Evolutionary conservation across 2,113 vertebrate genomes (phyloP), one percentile per base, ranked within the genome.

Genomic region (Anolis carolinensis): DNA sequence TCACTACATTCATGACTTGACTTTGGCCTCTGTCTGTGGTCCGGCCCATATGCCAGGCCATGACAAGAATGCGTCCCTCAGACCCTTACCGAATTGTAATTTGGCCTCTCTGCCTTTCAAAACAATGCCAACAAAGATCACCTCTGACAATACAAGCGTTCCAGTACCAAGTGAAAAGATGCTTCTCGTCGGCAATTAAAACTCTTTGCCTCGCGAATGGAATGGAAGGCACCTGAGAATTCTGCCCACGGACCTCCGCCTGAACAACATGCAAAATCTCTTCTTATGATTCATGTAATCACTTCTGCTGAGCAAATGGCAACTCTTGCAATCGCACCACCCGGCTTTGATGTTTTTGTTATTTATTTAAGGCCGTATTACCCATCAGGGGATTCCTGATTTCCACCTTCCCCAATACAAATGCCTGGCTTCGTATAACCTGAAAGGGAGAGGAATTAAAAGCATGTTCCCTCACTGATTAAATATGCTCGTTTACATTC

Each of bases 401-500:
- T 89, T 90, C 50, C 83, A 77, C 62, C 34, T 76, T 39, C 70
- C 81, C 76, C 87, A 83, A 62, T 85, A 87, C 7, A 78, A 89
- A 48, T 59, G 34, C 59, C 50, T 83, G 72, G 81, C 7, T 70
- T 70, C 39, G 55, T 62, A 52, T 32, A 67, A 85, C 30, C 25
- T 59, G 72, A 70, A 75, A 76, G 30, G 27, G 62, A 67, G 62
- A 82, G 44, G 79, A 73, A 72, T 79, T 55, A 88, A 82, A 81
- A 71, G 68, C 84, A 70, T 88, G 79, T 78, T 89, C 83, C 86
- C 74, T 80, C 79, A 84, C 59, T 79, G 90, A 86, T 79, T 90
- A 86, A 84, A 0, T 90, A 85, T 88, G 87, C 83, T 90, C 83
- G 90, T 92, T 86, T 89, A 86, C 82, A 94, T 92, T 95, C 86